phyloP scores from a whole-genome alignment of 2,797 vertebrate genomes.

The Hapalemur alaotrensis region DNA sequence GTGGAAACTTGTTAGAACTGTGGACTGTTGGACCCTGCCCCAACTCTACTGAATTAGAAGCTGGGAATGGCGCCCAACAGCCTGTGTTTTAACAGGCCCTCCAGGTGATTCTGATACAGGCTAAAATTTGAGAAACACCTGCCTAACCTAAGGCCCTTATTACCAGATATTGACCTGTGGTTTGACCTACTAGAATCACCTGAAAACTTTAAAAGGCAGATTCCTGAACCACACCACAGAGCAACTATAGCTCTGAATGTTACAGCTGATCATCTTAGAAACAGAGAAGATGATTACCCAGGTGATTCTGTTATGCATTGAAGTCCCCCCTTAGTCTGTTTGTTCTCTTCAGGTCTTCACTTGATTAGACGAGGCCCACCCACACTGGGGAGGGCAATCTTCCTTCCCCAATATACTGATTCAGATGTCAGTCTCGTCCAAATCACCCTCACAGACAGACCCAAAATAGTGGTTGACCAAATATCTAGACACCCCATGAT shows the following conservation, averaged over 20 bases:
- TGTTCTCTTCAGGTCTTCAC: neutral
- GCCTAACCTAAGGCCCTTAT: neutral
- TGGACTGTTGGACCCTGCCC: neutral
- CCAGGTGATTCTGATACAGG: neutral
- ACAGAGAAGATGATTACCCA: neutral
- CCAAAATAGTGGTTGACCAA: neutral
- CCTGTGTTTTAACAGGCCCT: neutral
- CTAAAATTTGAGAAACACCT: neutral
- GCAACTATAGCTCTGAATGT: neutral
- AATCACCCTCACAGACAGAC: neutral
- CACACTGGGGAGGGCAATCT: rapidly evolving
- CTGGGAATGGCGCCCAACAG: too few species aligned
- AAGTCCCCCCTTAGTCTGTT: neutral
- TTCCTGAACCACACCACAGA: neutral
- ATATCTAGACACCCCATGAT: neutral
- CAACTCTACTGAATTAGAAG: neutral
- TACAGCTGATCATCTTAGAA: neutral
- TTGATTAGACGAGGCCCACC: neutral
- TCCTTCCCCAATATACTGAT: neutral
- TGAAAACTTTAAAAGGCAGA: neutral
- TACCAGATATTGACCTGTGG: neutral
- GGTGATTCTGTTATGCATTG: neutral
- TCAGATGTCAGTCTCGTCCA: neutral
- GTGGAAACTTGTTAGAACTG: neutral
- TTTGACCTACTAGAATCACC: neutral